These are phyloP conservation scores for Scaptomyza tumidula DNA, from an alignment of 2,888 invertebrate genomes.

Conservation along the genomic window DNA sequence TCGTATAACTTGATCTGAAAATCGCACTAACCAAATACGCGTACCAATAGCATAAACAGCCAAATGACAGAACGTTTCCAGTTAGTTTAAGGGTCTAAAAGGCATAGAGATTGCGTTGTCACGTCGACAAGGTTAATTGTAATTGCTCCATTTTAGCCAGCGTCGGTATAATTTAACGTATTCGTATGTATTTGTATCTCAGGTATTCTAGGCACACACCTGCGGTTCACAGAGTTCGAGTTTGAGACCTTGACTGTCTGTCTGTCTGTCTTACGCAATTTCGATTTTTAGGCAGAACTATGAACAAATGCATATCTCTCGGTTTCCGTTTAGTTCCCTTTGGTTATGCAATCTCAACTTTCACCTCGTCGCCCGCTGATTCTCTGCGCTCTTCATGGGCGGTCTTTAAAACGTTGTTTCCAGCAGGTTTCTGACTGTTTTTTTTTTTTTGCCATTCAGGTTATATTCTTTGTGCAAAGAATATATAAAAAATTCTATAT, in stretches of 20 bases:
- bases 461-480: neutral
- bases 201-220: conserved; percentile 49
- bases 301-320: conserved; percentile 41
- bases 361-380: conserved; percentile 60
- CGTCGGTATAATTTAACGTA: conserved; percentile 36
- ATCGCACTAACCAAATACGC: conserved; percentile 61
- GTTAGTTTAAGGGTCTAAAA: conserved; percentile 21
- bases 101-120: conserved; percentile 29
- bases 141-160: conserved; percentile 69
- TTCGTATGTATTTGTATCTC: conserved; percentile 15
- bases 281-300: conserved; percentile 16
- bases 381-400: conserved; percentile 30
- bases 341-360: conserved; percentile 67
- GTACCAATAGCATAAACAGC: conserved; percentile 1
- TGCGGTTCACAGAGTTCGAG: conserved; percentile 41
- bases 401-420: conserved; percentile 13
- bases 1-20: conserved; percentile 45
- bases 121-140: conserved; percentile 75
- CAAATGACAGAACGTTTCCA: conserved; percentile 34
- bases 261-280: conserved; percentile 51
- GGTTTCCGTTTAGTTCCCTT: conserved; percentile 29
- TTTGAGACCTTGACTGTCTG: conserved; percentile 18
- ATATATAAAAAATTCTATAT: neutral
- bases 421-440: conserved; percentile 24
- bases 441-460: neutral